Evolutionary conservation across 1,140 invertebrate species (phyloP), one percentile per base, ranked within the genome.

Genomic region (Drosophila equinoxialis): DNA sequence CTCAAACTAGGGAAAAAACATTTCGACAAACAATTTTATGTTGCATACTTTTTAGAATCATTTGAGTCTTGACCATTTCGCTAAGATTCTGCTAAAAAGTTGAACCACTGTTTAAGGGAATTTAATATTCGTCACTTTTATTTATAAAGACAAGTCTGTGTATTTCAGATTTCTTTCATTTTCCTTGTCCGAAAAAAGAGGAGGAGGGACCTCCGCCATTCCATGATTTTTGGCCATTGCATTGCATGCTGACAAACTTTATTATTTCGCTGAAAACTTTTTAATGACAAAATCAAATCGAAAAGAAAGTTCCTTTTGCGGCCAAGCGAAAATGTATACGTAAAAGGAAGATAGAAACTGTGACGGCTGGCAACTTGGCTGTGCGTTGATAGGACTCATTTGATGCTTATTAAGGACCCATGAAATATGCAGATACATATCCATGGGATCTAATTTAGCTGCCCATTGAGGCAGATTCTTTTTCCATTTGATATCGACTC

Each of bases 241-340:
- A 92, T 17, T 94, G 94, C 60, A 94, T 94, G 71, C 93, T 93
- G 23, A 93, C 94, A 30, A 94, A 33, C 94, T 95, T 76, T 94
- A 94, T 72, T 96, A 96, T 78, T 93, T 94, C 89, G 94, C 94
- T 17, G 96, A 94, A 82, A 82, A 82, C 79, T 82, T 82, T 82
- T 82, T 82, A 82, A 82, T 82, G 80, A 82, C 80, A 78, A 82
- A 82, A 82, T 82, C 79, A 75, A 82, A 82, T 60, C 92, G 95
- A 95, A 72, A 93, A 94, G 71, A 96, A 96, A 96, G 97, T 51
- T 51, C 6, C 45, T 23, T 96, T 96, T 76, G 66, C 20, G 74
- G 58, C 41, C 63, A 62, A 70, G 33, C 13, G 61, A 42, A 48
- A 10, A 20, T 48, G 1, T 48, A 48, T 48, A 48, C 20, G 8